A percentile compares a stretch with the other conserved stretches of the same genome.
Evolutionary conservation across 2,113 vertebrate species (phyloP).

Genomic region (Galemys pyrenaicus): DNA sequence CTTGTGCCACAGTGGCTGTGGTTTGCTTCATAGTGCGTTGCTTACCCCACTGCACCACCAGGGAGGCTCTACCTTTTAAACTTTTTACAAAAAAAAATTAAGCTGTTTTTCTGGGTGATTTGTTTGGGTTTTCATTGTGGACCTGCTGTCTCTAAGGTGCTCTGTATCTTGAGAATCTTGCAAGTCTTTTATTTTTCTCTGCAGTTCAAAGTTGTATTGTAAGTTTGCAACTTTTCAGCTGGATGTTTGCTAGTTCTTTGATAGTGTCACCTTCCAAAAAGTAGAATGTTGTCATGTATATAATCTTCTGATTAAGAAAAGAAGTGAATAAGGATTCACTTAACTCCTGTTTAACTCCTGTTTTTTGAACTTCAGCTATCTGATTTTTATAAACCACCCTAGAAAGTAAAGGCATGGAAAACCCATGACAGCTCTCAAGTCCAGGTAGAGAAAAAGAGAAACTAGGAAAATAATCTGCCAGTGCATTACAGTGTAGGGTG

Average conservation of each 20-base stretch:
- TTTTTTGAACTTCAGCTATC: neutral
- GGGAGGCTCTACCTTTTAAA: neutral
- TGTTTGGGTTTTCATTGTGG: slow-evolving; percentile 14
- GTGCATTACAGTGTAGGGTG: neutral
- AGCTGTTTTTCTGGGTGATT: neutral
- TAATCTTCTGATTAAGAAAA: neutral
- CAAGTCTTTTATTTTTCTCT: neutral
- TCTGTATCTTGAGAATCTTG: neutral
- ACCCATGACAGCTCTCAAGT: neutral
- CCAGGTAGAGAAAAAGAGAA: neutral
- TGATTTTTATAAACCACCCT: neutral
- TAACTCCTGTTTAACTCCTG: neutral
- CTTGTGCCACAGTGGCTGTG: no score
- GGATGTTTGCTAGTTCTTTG: neutral
- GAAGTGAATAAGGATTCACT: no score
- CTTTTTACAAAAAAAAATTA: neutral
- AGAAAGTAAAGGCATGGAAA: neutral
- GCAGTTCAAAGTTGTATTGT: neutral
- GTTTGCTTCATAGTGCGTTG: no score
- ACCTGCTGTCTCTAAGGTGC: neutral
- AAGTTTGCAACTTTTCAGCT: slow-evolving; percentile 23
- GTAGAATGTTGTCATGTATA: neutral
- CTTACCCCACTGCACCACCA: no score
- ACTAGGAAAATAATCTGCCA: neutral
- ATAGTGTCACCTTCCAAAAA: neutral